Evolutionary conservation across 2,888 invertebrate genomes (phyloP).

Genomic region (Stegophylla sp.): DNA sequence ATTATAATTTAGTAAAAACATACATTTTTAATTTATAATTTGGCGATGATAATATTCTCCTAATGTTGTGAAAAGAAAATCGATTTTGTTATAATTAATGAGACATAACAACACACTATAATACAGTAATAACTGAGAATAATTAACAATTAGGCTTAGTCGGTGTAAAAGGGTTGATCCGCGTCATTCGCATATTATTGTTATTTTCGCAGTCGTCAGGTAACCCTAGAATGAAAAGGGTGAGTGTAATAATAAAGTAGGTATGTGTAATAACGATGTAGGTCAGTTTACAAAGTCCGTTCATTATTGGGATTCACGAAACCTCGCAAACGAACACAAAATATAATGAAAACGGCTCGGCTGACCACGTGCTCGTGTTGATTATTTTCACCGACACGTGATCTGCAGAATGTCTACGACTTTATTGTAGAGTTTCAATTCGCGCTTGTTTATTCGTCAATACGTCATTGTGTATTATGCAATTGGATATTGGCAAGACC

Average conservation of each 20-base stretch:
- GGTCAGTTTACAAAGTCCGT: not conserved
- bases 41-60: no score
- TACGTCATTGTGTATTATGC: not conserved
- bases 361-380: not conserved
- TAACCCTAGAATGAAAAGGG: not conserved
- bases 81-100: no score
- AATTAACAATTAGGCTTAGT: no score
- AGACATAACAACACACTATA: no score
- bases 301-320: constrained; percentile 14
- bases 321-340: constrained; percentile 3
- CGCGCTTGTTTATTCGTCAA: not conserved
- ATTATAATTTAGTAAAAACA: no score
- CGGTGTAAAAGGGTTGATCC: no score
- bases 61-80: no score
- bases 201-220: not conserved
- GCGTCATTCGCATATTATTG: not conserved
- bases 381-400: not conserved
- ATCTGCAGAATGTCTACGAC: not conserved
- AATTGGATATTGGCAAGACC: not conserved
- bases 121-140: no score
- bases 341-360: not conserved
- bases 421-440: not conserved
- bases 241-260: not conserved
- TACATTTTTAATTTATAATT: no score
- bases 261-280: not conserved